Evolutionary conservation across 2,113 vertebrate species (phyloP), one percentile per base, ranked within the genome.

Genomic region (Telmatochromis sp.): DNA sequence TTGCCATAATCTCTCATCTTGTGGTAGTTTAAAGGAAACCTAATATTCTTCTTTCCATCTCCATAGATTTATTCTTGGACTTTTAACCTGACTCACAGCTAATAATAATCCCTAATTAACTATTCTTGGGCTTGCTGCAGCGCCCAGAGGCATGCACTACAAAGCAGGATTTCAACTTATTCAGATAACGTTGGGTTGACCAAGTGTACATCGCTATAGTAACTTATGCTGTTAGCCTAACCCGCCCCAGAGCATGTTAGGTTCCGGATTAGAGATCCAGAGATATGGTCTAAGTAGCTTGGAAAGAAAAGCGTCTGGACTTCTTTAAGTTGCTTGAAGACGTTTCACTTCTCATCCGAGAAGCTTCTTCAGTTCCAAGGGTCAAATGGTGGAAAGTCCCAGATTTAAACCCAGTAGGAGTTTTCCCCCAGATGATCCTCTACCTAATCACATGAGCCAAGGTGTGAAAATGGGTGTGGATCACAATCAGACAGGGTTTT

Each of bases 401-500:
- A 55, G 53, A 13, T 23, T 13, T 23, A 55, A 55, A 55, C 21
- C 53, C 11, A 26, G 54, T 55, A 13, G 4, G 53, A 55, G 54
- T 26, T 13, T 55, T 1, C 21, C 53, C 53, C 53, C 6, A 23
- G 21, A 55, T 55, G 53, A 55, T 55, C 53, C 4, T 55, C 21
- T 55, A 55, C 21, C 53, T 23, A 54, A 55, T 55, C 21, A 4
- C 53, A 23, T 23, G 6, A 55, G 53, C 53, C 21, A 55, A 55
- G 53, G 53, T 55, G 53, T 55, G 53, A 13, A 55, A 55, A 1
- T 1, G 2, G 53, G n/a, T 23, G 53, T 54, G 6, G 53, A 0
- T 54, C 2, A 1, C 53, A 55, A 55, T 23, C 53, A 55, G 6
- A 0, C 53, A 55, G 4, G 1, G 11, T 7, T 55, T 55, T 0